Evolutionary conservation across 2,888 invertebrate genomes (phyloP), one percentile per base, ranked within the genome.

Genomic region (Apamea monoglypha): DNA sequence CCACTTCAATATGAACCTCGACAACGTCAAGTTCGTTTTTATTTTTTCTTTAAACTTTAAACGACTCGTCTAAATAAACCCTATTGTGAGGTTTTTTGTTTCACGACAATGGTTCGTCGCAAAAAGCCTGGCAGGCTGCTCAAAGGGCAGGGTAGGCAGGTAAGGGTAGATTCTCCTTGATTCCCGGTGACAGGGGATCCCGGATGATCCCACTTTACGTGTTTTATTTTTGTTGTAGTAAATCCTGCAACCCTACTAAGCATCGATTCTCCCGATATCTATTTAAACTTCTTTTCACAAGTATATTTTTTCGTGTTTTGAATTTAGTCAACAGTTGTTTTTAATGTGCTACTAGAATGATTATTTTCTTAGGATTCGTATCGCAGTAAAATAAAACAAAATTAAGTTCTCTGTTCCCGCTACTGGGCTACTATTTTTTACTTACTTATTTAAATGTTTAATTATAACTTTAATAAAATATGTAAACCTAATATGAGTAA

Each of bases 61-160:
- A 89, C 85, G 84, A 87, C 83, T 90, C 80, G 85, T 88, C 90
- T 90, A 92, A 91, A 92, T 91, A 92, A 91, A 91, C 90, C 87
- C 84, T 85, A 89, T 91, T 91, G 91, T 91, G 85, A 86, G 78
- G 81, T 89, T 89, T 91, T 91, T 90, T 90, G 85, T 86, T 77
- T 87, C 86, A 90, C 91, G 91, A 94, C 94, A 93, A 92, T 92
- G 91, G 92, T 89, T 91, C 92, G 92, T 92, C 91, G 92, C 93
- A 94, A 94, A 94, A 93, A 94, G 92, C 91, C 90, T 90, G 91
- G 90, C 89, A 90, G 91, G 91, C 91, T 92, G 92, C 91, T 91
- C 93, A 93, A 94, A 93, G 93, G 94, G 92, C 72, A 63, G 93
- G 94, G 92, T 59, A 69, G 40, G 89, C 94, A 93, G 94, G 93